Percentiles rank a stretch among this genome's conserved stretches.
These are phyloP conservation scores for Oceanodroma tethys DNA, from an alignment of 2,113 vertebrate genomes.

Conservation along the genomic window DNA sequence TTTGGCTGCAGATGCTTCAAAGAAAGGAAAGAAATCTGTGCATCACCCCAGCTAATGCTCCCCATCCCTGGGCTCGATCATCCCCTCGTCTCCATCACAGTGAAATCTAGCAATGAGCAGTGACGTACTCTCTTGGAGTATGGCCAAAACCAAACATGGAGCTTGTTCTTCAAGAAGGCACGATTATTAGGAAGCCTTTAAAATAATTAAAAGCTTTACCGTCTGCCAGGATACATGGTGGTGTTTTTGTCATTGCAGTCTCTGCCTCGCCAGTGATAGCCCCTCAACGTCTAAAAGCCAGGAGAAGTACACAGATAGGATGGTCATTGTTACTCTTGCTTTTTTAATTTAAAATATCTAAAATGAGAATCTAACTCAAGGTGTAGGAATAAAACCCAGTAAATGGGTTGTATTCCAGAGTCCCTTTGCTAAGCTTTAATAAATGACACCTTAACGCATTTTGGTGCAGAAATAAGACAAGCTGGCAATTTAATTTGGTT, in stretches of 20 bases:
- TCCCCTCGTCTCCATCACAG: not conserved
- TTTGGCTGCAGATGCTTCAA: not conserved
- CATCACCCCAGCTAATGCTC: fast-evolving
- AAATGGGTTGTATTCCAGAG: not conserved
- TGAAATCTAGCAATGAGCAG: not conserved
- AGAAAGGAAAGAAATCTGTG: not conserved
- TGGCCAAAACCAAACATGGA: not conserved
- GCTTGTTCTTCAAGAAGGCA: not conserved
- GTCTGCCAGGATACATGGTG: constrained; percentile 68
- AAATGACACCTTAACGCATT: not conserved
- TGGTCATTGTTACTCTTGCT: not conserved
- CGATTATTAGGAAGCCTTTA: not conserved
- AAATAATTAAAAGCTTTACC: constrained; percentile 52
- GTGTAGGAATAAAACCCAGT: not conserved
- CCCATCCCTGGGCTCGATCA: not conserved
- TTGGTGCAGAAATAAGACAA: constrained; percentile 21
- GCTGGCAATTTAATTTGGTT: not conserved
- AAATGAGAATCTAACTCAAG: constrained; percentile 49
- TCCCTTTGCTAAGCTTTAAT: not conserved
- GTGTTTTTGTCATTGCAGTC: constrained; percentile 71
- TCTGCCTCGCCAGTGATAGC: constrained; percentile 79
- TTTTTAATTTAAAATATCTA: constrained; percentile 37
- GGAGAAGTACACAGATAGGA: not conserved
- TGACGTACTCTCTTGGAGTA: not conserved
- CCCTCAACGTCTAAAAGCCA: constrained; percentile 68